Evolutionary conservation across 2,888 invertebrate species (phyloP).

Genomic region (Stenoptilia bipunctidactyla): DNA sequence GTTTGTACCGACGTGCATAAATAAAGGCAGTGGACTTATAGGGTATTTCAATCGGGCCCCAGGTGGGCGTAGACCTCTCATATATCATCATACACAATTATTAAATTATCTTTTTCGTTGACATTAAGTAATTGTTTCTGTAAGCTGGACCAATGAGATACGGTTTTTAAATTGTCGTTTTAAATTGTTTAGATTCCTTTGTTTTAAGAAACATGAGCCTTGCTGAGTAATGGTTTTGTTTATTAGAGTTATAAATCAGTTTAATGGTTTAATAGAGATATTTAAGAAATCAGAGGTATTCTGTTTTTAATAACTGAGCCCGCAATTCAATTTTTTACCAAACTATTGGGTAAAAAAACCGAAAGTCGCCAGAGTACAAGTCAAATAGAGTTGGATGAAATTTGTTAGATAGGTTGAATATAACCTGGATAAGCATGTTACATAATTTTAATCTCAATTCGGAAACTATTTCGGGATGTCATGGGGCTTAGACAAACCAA

Average conservation of each 20-base stretch:
- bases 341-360: too few relatives aligned
- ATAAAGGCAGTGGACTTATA: conserved; percentile 53
- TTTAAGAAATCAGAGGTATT: too few relatives aligned
- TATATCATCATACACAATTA: conserved; percentile 66
- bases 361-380: too few relatives aligned
- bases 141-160: conserved; percentile 40
- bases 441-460: too few relatives aligned
- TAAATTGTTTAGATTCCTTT: conserved; percentile 31
- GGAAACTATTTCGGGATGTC: too few relatives aligned
- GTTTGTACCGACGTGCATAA: conserved; percentile 57
- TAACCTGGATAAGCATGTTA: too few relatives aligned
- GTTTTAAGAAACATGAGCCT: conserved; percentile 28
- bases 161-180: conserved; percentile 45
- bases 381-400: too few relatives aligned
- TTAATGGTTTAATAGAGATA: too few relatives aligned
- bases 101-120: conserved; percentile 70
- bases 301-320: too few relatives aligned
- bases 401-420: too few relatives aligned
- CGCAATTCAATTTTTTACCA: too few relatives aligned
- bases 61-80: conserved; percentile 58
- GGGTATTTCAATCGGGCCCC: conserved; percentile 62
- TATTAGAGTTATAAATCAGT: conserved; percentile 2
- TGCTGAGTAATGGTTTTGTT: conserved; percentile 21
- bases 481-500: too few relatives aligned
- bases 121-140: conserved; percentile 69